Base-by-base conservation (phyloP, 1,140 invertebrate species). In the Arion vulgaris region DNA sequence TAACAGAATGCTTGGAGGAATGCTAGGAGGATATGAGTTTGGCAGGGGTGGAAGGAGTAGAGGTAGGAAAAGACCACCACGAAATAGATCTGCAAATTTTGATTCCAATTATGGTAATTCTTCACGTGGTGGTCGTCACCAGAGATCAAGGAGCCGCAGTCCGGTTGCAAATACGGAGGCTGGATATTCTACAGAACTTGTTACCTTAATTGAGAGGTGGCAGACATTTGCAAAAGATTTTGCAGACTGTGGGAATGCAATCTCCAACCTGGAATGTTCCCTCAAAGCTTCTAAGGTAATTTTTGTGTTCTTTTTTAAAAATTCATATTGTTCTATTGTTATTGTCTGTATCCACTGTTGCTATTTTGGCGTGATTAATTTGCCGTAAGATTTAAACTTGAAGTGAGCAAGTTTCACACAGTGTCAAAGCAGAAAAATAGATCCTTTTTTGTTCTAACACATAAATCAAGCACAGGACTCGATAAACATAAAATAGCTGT, bases 271-370 rank as follows among this genome's bases (percentile, higher is more conserved):
- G 34, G 71, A 73, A 41, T 73, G 71, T n/a, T 73, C 71, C 11
- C 71, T 73, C n/a, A 73, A 41, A 73, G 71, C 71, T n/a, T 73
- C 71, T 1, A 73, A 73, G 71, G 71, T 73, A 73, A 41, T 19
- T 32, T 34, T 2, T 66, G n/a, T n/a, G n/a, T n/a, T n/a, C n/a
- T n/a, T n/a, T n/a, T n/a, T n/a, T n/a, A n/a, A n/a, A n/a, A n/a
- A n/a, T n/a, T n/a, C n/a, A n/a, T n/a, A n/a, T n/a, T n/a, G n/a
- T n/a, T n/a, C n/a, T n/a, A n/a, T n/a, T n/a, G n/a, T n/a, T n/a
- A n/a, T n/a, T n/a, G n/a, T n/a, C n/a, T n/a, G n/a, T n/a, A n/a
- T n/a, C n/a, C n/a, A n/a, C n/a, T n/a, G n/a, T n/a, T n/a, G n/a
- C n/a, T n/a, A n/a, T n/a, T n/a, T n/a, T n/a, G n/a, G n/a, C n/a